Conservation (phyloP, 2,113 vertebrate genomes). For the Origma solitaria region DNA sequence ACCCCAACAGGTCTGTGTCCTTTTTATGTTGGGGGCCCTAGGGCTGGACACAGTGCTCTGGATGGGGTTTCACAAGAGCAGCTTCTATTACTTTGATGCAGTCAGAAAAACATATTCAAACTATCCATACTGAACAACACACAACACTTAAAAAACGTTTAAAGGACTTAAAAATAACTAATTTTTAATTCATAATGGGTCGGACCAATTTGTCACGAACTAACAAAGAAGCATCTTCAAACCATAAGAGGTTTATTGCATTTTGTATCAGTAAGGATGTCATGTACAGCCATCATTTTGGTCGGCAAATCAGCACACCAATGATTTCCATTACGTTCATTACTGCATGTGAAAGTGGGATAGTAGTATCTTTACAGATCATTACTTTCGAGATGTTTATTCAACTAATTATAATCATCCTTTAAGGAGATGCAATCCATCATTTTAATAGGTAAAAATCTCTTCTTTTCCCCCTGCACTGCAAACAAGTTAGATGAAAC, state of each 20-base stretch:
- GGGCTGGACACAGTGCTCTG: not conserved
- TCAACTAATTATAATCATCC: slow-evolving; percentile 31
- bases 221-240: not conserved
- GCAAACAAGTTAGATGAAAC: not conserved
- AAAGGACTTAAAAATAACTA: not conserved
- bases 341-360: not conserved
- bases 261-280: not conserved
- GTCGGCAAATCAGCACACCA: not conserved
- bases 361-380: not conserved
- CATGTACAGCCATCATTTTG: not conserved
- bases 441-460: not conserved
- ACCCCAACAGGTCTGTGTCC: not conserved
- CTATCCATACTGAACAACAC: not conserved
- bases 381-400: slow-evolving; percentile 31
- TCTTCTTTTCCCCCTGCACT: not conserved
- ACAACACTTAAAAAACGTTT: not conserved
- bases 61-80: not conserved
- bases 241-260: not conserved
- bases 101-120: not conserved
- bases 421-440: slow-evolving; percentile 1
- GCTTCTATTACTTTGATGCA: not conserved
- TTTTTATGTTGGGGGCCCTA: not conserved
- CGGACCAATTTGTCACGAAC: not conserved
- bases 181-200: not conserved
- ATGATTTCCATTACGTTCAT: not conserved